Conservation (phyloP, 2,113 vertebrate species). For the Proteles cristata region DNA sequence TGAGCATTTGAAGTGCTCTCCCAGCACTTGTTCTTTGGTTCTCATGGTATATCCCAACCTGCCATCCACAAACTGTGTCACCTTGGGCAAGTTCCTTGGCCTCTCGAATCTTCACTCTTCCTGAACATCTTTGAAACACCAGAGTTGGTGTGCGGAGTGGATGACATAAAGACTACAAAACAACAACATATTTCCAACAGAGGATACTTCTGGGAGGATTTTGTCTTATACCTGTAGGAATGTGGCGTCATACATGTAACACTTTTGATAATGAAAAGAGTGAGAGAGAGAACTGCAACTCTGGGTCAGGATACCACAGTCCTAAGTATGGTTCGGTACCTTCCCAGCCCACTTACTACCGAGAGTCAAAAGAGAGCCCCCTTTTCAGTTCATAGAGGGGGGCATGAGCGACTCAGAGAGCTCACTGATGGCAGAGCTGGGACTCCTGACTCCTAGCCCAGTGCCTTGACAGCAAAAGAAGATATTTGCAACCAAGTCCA, state of each 20-base stretch:
- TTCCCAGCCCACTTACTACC: background rate
- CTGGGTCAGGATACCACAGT: background rate
- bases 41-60: background rate
- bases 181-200: background rate
- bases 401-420: background rate
- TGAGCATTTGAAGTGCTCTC: background rate
- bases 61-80: background rate
- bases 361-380: background rate
- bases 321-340: background rate
- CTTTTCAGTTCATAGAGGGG: background rate
- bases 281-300: background rate
- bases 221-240: background rate
- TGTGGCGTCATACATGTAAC: background rate
- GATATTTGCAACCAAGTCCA: background rate
- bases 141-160: background rate
- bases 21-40: background rate
- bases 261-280: background rate
- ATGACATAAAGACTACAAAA: background rate
- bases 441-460: background rate
- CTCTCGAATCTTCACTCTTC: background rate
- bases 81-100: background rate
- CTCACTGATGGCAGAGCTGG: background rate
- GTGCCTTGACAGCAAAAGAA: background rate
- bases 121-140: background rate
- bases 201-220: background rate